Base-by-base conservation (phyloP, 2,888 invertebrate genomes). In the Archaeoteleia sp. region DNA sequence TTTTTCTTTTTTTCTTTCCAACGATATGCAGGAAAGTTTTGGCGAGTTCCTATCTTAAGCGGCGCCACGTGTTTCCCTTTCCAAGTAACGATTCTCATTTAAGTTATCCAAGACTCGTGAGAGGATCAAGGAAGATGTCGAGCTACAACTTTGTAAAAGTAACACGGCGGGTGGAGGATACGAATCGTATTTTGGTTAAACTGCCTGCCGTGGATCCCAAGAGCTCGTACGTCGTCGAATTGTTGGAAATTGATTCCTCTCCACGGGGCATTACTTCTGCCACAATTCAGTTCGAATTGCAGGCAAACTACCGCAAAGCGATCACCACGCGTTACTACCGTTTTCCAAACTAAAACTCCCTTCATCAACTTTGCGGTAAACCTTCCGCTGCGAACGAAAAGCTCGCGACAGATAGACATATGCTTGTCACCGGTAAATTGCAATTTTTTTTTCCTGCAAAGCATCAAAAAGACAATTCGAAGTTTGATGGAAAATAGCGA, bases 221-320 rank as follows among this genome's bases (percentile, higher is more conserved):
- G 58, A 45, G 58, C 30, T 48, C 42, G 32, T 51, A 42, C 63
- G 46, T 53, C 43, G 54, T 54, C 54, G 48, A 55, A 58, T 67
- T 55, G 62, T 57, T 67, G 17, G 61, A 60, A 70, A 67, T 70
- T 67, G 70, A 65, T 70, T 67, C 63, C 67, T 67, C 67, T 70
- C 57, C 25, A 49, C 60, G 58, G 58, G 42, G 43, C 48, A 58
- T 66, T 60, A 66, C 66, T 57, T 55, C 29, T 35, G 53, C 48
- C 67, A 53, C 60, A 60, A 70, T 63, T 53, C 55, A 55, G 60
- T 53, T 63, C 48, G 63, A 67, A 70, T 67, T 67, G 60, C 60
- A 63, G 43, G 14, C 62, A 60, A 67, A 63, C 60, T 60, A 42
- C 60, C 63, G 62, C 55, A 62, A 62, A 66, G 51, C 67, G 62